phyloP scores from a whole-genome alignment of 2,888 invertebrate genomes.

The Eupithecia subfuscata region DNA sequence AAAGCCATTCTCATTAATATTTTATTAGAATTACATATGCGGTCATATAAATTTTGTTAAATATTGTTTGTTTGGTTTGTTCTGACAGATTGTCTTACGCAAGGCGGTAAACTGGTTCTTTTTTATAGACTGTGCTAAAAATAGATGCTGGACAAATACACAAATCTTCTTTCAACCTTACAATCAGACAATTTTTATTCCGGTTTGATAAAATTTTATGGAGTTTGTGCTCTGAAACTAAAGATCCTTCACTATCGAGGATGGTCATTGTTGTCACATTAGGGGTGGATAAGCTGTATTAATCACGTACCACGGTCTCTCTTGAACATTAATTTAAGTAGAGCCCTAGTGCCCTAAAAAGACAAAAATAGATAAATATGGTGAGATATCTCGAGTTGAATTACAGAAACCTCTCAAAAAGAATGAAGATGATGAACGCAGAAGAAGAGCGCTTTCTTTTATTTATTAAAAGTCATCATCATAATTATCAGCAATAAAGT shows the following conservation, averaged over 20 bases:
- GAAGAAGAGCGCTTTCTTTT: too few relatives aligned
- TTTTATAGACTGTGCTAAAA: background rate
- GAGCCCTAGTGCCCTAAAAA: too few relatives aligned
- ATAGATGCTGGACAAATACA: background rate
- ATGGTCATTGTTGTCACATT: background rate
- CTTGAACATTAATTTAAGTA: background rate
- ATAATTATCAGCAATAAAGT: too few relatives aligned
- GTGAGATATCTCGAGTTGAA: too few relatives aligned
- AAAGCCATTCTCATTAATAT: slow-evolving; percentile 38
- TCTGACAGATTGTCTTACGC: slow-evolving; percentile 23
- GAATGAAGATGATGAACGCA: too few relatives aligned
- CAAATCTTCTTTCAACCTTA: background rate
- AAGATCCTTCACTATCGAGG: background rate
- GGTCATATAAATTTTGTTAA: slow-evolving; percentile 27
- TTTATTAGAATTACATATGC: slow-evolving; percentile 31
- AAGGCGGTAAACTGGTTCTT: slow-evolving; percentile 22
- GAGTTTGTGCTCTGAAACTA: background rate
- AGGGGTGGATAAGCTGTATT: background rate
- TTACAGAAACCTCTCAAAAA: too few relatives aligned
- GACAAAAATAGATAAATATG: too few relatives aligned
- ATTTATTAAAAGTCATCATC: too few relatives aligned
- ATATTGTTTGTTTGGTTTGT: slow-evolving; percentile 31
- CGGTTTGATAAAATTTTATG: background rate
- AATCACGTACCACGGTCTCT: background rate
- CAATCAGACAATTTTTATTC: background rate